phyloP scores from a whole-genome alignment of 2,113 vertebrate genomes.

The Promerops cafer region DNA sequence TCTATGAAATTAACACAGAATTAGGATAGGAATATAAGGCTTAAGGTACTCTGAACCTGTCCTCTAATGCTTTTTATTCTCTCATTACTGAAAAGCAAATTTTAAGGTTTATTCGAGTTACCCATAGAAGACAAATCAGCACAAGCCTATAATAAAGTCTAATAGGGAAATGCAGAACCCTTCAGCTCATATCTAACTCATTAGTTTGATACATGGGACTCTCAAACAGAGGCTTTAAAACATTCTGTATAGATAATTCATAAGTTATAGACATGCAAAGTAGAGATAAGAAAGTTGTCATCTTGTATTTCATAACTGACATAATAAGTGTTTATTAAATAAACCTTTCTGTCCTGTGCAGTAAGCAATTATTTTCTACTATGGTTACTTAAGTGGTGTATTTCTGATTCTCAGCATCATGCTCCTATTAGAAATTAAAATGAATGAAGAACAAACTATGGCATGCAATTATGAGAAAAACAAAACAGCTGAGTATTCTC shows the following conservation, averaged over 20 bases:
- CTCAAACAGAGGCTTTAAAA: background rate
- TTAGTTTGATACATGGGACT: background rate
- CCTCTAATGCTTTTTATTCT: background rate
- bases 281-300: background rate
- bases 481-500: background rate
- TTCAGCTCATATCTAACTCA: background rate
- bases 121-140: background rate
- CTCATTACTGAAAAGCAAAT: background rate
- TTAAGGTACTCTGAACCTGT: background rate
- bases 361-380: background rate
- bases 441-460: background rate
- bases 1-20: background rate
- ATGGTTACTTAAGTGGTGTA: fast-evolving
- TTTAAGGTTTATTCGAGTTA: background rate
- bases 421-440: background rate
- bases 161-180: background rate
- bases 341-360: background rate
- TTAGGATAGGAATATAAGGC: background rate
- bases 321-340: background rate
- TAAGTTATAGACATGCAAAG: background rate
- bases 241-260: background rate
- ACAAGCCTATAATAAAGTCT: background rate
- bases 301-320: background rate
- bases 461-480: background rate
- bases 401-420: background rate